Evolutionary conservation across 2,113 vertebrate species (phyloP).

Genomic region (Microtus pennsylvanicus): DNA sequence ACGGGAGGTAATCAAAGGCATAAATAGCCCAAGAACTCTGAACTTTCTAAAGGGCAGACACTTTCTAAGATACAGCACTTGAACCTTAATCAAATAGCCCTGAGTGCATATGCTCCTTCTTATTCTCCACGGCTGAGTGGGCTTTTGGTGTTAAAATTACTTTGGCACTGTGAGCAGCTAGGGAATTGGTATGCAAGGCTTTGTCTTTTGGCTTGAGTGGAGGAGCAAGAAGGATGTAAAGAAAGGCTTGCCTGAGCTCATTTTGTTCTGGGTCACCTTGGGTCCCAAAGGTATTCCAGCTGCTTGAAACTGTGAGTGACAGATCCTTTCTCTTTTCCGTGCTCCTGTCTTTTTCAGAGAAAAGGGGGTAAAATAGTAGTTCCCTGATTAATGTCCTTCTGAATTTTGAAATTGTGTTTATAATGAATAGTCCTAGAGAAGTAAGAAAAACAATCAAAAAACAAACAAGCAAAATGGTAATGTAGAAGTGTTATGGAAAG

Average conservation of each 20-base stretch:
- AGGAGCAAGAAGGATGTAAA: conserved; percentile 57
- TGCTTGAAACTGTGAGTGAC: conserved; percentile 66
- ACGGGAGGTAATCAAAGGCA: conserved; percentile 66
- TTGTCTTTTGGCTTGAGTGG: conserved; percentile 73
- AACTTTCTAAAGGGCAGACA: conserved; percentile 72
- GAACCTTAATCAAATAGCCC: conserved; percentile 72
- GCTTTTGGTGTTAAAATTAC: conserved; percentile 76
- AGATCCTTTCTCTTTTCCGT: neutral
- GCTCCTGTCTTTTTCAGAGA: conserved; percentile 5
- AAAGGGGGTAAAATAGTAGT: conserved; percentile 14
- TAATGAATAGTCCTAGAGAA: conserved; percentile 48
- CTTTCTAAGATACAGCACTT: conserved; percentile 57
- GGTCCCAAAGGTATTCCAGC: conserved; percentile 38
- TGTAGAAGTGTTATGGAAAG: conserved; percentile 48
- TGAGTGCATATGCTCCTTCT: conserved; percentile 52
- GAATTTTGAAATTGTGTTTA: conserved; percentile 67
- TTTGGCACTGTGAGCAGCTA: conserved; percentile 40
- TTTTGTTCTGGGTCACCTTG: conserved; percentile 67
- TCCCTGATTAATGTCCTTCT: conserved; percentile 38
- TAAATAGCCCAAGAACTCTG: conserved; percentile 36
- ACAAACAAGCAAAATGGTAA: conserved; percentile 3
- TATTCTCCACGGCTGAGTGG: conserved; percentile 72
- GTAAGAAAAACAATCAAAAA: neutral
- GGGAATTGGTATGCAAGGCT: conserved; percentile 69
- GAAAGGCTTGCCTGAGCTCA: conserved; percentile 53